Conservation (phyloP, 2,888 invertebrate species). For the Dioctria rufipes region DNA sequence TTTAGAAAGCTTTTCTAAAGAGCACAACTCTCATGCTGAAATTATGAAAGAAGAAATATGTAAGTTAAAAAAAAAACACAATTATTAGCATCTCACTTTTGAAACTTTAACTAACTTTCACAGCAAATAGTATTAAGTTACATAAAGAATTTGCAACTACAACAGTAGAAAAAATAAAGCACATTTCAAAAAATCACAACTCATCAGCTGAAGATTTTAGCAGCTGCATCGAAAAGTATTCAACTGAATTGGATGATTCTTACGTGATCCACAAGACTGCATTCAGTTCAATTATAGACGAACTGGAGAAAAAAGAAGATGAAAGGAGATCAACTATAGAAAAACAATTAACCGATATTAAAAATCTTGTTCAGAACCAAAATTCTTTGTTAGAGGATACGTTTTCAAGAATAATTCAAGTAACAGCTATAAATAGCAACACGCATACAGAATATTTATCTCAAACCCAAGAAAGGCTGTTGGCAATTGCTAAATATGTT, state of each 20-base stretch:
- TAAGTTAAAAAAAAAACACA: slow-evolving; percentile 11
- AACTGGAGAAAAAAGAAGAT: slow-evolving; percentile 59
- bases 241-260: slow-evolving; percentile 59
- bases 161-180: slow-evolving; percentile 63
- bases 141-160: slow-evolving; percentile 64
- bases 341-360: not conserved
- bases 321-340: not conserved
- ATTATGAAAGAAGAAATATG: slow-evolving; percentile 65
- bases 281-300: slow-evolving; percentile 62
- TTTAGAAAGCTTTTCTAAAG: slow-evolving; percentile 63
- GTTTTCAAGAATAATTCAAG: not conserved
- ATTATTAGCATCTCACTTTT: not conserved
- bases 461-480: not conserved
- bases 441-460: not conserved
- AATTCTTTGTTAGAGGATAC: not conserved
- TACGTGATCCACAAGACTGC: slow-evolving; percentile 62
- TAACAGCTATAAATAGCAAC: not conserved
- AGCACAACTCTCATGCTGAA: slow-evolving; percentile 64
- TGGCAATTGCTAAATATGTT: not conserved
- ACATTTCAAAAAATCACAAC: slow-evolving; percentile 62
- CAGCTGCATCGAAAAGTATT: slow-evolving; percentile 62
- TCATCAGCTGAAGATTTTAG: slow-evolving; percentile 61
- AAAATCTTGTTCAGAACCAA: not conserved
- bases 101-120: not conserved
- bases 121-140: slow-evolving; percentile 63